Evolutionary conservation across 2,113 vertebrate species (phyloP), one percentile per base, ranked within the genome.

Genomic region (Corvus moneduloides): DNA sequence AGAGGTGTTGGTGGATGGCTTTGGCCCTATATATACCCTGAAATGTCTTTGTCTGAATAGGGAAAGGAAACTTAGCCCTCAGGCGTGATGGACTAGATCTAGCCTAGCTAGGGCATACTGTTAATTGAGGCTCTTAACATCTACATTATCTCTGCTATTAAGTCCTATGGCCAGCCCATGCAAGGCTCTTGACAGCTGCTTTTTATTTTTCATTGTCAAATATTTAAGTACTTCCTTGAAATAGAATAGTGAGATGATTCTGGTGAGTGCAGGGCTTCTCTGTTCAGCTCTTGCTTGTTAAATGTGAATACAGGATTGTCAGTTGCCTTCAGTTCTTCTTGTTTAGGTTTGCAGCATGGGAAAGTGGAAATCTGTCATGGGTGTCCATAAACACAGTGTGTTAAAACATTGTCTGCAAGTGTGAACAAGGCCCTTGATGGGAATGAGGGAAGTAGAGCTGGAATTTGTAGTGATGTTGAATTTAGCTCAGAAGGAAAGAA

Each of bases 261-360:
- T 56, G 55, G 24, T 76, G 72, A 59, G 33, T 24, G 19, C 15
- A 52, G 68, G 20, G 27, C 35, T 84, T 81, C 62, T 77, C 56
- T 91, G 41, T 81, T 90, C 63, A 16, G 90, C 82, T 94, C 55
- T 80, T 95, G 79, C 64, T 74, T 88, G 52, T 86, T 96, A 78
- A 75, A 81, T n/a, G 26, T 58, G 66, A 78, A 33, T 21, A 23
- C 21, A 59, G 74, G 48, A 51, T 51, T 88, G 35, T 90, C 64
- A 84, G 48, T 81, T 8, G 48, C 43, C 61, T 92, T 94, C 52
- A 74, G 75, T 84, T 92, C 52, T 82, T 92, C 41, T 84, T 90
- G 55, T 92, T 96, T 86, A 84, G 61, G 48, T 96, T 90, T 90
- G 52, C 68, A 72, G 76, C 10, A 55, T 74, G 41, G 2, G 3